phyloP scores from a whole-genome alignment of 2,113 vertebrate species.

The Columba janthina region DNA sequence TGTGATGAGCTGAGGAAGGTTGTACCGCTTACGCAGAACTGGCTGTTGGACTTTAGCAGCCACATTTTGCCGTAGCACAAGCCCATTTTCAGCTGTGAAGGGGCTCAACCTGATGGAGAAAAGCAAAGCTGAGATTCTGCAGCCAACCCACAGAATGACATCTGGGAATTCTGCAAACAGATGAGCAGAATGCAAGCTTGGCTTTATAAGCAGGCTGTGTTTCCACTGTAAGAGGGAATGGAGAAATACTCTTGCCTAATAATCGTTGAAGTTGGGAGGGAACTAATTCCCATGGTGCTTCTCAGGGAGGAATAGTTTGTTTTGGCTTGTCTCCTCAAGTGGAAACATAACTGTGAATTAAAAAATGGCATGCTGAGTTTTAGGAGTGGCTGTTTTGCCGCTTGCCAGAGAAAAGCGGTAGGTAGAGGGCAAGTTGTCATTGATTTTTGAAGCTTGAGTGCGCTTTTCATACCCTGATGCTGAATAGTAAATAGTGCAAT shows the following conservation, averaged over 20 bases:
- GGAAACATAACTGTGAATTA: slow-evolving; percentile 82
- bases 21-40: neutral
- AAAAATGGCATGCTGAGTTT: slow-evolving; percentile 79
- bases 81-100: slow-evolving; percentile 37
- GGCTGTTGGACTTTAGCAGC: slow-evolving; percentile 5
- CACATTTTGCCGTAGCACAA: neutral
- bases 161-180: slow-evolving; percentile 68
- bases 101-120: slow-evolving; percentile 4
- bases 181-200: slow-evolving; percentile 10
- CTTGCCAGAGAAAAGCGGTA: slow-evolving; percentile 44
- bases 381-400: slow-evolving; percentile 54
- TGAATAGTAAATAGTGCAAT: slow-evolving; percentile 55
- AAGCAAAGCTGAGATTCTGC: slow-evolving; percentile 58
- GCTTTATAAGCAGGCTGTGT: slow-evolving; percentile 46
- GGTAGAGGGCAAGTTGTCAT: slow-evolving; percentile 71
- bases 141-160: slow-evolving; percentile 36
- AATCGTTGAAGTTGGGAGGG: slow-evolving; percentile 71
- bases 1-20: neutral
- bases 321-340: slow-evolving; percentile 79
- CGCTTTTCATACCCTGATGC: slow-evolving; percentile 47
- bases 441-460: slow-evolving; percentile 75
- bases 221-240: slow-evolving; percentile 14
- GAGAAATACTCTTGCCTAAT: slow-evolving; percentile 38
- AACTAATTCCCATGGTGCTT: slow-evolving; percentile 65
- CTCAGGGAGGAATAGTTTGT: slow-evolving; percentile 67